Conservation (phyloP, 2,113 vertebrate genomes). For the Seriola rivoliana region DNA sequence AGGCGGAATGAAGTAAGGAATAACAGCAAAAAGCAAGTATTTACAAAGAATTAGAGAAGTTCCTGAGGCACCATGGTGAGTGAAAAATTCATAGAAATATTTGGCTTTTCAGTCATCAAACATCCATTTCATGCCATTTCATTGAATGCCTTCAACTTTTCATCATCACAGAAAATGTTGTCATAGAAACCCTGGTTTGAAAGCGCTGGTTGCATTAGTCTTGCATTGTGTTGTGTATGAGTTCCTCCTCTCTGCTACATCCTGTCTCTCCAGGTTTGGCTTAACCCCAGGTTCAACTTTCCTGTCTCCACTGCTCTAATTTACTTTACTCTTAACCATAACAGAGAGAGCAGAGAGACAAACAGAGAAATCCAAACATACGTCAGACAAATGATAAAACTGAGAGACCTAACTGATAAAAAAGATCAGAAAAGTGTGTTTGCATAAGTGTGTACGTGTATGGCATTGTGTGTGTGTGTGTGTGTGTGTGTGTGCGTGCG, state of each 20-base stretch:
- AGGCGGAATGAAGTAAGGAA: background rate
- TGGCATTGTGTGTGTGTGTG: background rate
- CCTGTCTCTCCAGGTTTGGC: background rate
- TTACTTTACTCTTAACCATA: background rate
- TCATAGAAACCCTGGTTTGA: conserved; percentile 39
- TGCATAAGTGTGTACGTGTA: background rate
- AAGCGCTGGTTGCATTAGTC: background rate
- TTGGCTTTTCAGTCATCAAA: background rate
- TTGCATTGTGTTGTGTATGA: background rate
- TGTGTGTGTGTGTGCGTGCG: background rate
- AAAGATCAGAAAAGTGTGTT: background rate
- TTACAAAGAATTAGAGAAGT: background rate
- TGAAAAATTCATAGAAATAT: conserved; percentile 1
- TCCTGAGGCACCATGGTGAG: background rate
- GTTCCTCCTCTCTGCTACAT: background rate
- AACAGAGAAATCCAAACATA: background rate
- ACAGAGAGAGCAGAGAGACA: background rate
- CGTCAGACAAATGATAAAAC: background rate
- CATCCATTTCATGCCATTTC: background rate
- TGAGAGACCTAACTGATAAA: background rate
- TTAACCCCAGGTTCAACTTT: background rate
- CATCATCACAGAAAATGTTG: conserved; percentile 15
- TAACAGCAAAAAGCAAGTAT: background rate
- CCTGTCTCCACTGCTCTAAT: background rate
- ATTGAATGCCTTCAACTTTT: background rate